Percentiles rank a stretch among this genome's conserved stretches.
Conservation (phyloP, 2,888 invertebrate species). For the Coremacera marginata region DNA sequence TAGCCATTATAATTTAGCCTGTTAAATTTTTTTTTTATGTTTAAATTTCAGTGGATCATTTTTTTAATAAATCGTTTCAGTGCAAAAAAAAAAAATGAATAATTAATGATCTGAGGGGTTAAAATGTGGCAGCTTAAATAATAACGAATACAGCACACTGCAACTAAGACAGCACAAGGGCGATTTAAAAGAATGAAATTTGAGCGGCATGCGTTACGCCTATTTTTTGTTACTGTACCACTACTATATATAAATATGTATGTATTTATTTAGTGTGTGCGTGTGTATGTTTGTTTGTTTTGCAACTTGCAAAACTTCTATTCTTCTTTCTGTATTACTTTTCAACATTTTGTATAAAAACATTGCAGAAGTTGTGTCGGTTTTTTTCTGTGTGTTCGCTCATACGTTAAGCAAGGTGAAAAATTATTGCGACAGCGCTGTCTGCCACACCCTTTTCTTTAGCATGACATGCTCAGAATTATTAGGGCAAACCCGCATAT, state of each 20-base stretch:
- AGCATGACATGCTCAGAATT: neutral
- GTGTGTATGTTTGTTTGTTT: neutral
- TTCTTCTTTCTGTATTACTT: neutral
- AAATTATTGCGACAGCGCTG: slow-evolving; percentile 32
- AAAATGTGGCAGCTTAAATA: neutral
- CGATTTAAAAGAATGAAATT: slow-evolving; percentile 5
- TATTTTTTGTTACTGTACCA: slow-evolving; percentile 24
- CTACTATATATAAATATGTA: neutral
- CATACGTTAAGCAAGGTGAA: slow-evolving; percentile 7
- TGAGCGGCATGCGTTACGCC: slow-evolving; percentile 39
- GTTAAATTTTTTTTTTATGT: too few species aligned
- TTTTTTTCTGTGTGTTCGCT: neutral
- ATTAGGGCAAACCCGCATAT: too few species aligned
- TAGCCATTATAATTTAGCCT: too few species aligned
- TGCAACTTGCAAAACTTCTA: neutral
- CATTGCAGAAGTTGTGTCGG: neutral
- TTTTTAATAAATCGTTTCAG: too few species aligned
- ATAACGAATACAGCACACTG: neutral
- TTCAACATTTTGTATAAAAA: neutral
- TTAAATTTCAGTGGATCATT: too few species aligned
- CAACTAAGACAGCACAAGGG: slow-evolving; percentile 14
- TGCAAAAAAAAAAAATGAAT: too few species aligned
- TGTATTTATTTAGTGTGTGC: neutral
- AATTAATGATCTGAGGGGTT: neutral
- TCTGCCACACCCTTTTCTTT: slow-evolving; percentile 34